Conservation (phyloP, 1,140 invertebrate species). For the Solen grandis region DNA sequence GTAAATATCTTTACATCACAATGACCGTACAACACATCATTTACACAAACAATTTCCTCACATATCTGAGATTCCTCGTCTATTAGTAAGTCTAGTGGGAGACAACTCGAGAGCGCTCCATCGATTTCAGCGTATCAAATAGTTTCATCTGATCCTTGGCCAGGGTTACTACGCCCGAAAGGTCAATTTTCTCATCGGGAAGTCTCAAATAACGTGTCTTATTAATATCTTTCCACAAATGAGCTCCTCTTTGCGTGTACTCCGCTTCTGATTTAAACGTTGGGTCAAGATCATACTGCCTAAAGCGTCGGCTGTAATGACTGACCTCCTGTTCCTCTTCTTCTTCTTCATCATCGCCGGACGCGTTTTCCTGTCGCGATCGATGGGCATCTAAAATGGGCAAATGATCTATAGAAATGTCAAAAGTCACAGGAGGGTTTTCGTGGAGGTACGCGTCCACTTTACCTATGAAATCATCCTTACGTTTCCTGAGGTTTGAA, state of each 20-base stretch:
- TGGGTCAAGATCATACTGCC: constrained; percentile 56
- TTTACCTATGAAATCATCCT: constrained; percentile 67
- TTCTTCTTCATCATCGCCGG: constrained; percentile 47
- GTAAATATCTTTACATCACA: too few relatives aligned
- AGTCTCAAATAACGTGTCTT: constrained; percentile 69
- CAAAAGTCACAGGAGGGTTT: constrained; percentile 54
- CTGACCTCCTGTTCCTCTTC: constrained; percentile 19
- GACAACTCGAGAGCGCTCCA: constrained; percentile 26
- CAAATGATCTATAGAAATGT: constrained; percentile 8
- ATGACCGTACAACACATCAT: too few relatives aligned
- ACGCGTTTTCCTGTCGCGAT: not conserved
- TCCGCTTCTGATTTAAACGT: constrained; percentile 67
- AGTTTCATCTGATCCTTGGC: constrained; percentile 68
- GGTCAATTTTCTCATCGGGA: constrained; percentile 63
- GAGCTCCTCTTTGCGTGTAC: constrained; percentile 62
- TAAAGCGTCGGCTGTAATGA: constrained; percentile 34
- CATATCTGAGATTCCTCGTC: too few relatives aligned
- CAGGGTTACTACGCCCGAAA: constrained; percentile 66
- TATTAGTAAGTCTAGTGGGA: too few relatives aligned
- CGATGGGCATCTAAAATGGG: constrained; percentile 30
- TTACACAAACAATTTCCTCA: too few relatives aligned
- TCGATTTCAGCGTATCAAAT: constrained; percentile 37
- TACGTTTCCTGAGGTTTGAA: constrained; percentile 61
- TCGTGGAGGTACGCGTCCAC: constrained; percentile 68
- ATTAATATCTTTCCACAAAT: constrained; percentile 68